These are phyloP conservation scores for Hoplostethus mediterraneus DNA, from an alignment of 2,797 vertebrate genomes.

Conservation along the genomic window DNA sequence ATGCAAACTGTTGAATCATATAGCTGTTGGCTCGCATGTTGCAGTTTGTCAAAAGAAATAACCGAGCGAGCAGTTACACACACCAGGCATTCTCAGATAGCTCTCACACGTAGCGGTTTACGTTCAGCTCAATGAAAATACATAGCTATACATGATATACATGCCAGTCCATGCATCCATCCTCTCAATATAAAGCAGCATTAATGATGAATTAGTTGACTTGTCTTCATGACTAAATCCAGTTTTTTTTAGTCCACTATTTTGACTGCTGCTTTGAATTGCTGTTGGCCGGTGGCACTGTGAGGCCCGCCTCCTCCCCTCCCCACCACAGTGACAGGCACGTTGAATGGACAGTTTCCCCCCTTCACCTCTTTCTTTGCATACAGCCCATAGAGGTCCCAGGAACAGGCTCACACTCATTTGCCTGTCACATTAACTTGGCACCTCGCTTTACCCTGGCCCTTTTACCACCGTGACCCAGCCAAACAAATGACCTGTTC, in stretches of 20 bases:
- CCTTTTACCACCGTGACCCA: slow-evolving; percentile 68
- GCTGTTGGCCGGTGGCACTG: background rate
- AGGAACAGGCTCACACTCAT: slow-evolving; percentile 67
- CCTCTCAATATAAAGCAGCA: too few species aligned
- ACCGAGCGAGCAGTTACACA: background rate
- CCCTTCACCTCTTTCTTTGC: slow-evolving; percentile 61
- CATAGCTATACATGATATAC: background rate
- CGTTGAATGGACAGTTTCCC: slow-evolving; percentile 60
- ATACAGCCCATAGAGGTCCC: slow-evolving; percentile 72
- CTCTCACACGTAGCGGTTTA: background rate
- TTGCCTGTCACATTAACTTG: slow-evolving; percentile 79
- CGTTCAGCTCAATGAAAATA: background rate
- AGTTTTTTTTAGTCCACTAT: slow-evolving; percentile 17
- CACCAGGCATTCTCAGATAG: background rate
- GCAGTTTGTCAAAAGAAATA: background rate
- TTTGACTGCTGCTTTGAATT: slow-evolving; percentile 45
- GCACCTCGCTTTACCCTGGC: slow-evolving; percentile 68
- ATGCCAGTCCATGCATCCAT: background rate
- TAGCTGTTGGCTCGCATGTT: slow-evolving; percentile 2
- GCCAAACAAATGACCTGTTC: slow-evolving; percentile 75
- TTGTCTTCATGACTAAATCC: slow-evolving; percentile 29
- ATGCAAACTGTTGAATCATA: slow-evolving; percentile 1
- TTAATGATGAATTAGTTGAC: slow-evolving; percentile 19
- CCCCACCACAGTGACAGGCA: slow-evolving; percentile 37
- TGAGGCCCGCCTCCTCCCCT: background rate